These are phyloP conservation scores for Eptesicus fuscus DNA, from an alignment of 2,113 vertebrate species.

Conservation along the genomic window DNA sequence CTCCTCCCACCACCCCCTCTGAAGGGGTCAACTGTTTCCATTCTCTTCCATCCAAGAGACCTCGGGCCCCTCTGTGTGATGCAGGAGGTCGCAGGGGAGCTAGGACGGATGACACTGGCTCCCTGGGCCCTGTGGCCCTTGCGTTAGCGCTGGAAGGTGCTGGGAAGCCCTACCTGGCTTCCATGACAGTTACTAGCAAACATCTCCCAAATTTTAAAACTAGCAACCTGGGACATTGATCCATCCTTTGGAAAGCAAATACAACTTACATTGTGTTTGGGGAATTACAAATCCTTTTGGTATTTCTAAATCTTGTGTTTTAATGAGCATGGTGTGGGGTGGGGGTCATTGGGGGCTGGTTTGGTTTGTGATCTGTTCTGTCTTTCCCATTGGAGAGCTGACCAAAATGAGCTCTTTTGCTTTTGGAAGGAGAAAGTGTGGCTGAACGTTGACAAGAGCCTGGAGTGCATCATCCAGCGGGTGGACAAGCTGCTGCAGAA, in stretches of 20 bases:
- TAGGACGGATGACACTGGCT: too few species aligned
- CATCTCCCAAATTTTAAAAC: neutral
- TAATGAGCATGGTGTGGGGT: accelerated
- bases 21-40: neutral
- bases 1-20: too few species aligned
- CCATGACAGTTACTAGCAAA: neutral
- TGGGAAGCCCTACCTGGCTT: neutral
- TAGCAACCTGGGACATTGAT: neutral
- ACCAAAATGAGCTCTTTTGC: neutral
- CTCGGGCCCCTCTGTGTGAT: neutral
- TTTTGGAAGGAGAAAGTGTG: conserved; percentile 94
- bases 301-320: neutral
- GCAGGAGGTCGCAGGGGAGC: neutral
- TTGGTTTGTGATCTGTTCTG: neutral
- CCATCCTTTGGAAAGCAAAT: neutral
- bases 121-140: neutral
- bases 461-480: conserved; percentile 97
- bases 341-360: neutral
- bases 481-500: conserved; percentile 97
- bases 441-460: conserved; percentile 97
- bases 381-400: neutral
- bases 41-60: neutral
- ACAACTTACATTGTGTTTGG: neutral
- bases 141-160: neutral
- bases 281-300: neutral